phyloP scores from a whole-genome alignment of 2,888 invertebrate genomes.

The Panzeria rudis region DNA sequence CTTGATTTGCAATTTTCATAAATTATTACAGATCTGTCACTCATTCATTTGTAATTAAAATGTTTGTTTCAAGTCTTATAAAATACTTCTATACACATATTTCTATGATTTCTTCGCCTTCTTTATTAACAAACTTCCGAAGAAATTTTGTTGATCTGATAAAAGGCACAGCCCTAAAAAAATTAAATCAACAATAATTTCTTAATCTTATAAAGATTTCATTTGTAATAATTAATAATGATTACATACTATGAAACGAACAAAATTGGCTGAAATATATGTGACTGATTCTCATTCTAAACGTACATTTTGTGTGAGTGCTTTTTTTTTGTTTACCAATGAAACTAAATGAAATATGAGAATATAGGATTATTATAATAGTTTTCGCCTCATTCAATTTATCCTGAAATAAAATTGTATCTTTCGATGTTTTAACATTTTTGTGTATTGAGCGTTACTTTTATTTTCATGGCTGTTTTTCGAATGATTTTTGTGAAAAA shows the following conservation, averaged over 20 bases:
- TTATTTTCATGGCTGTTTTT: no score
- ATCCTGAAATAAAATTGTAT: no score
- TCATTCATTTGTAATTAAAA: neutral
- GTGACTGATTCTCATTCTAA: no score
- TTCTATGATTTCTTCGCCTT: slow-evolving; percentile 3
- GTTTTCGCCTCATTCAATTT: no score
- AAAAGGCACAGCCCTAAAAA: neutral
- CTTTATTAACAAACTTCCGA: slow-evolving; percentile 24
- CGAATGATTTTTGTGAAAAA: no score
- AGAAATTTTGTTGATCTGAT: slow-evolving; percentile 4
- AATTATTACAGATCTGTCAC: slow-evolving; percentile 8
- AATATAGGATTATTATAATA: no score
- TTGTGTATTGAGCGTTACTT: no score
- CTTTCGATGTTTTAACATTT: no score
- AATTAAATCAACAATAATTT: slow-evolving; percentile 9
- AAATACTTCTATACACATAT: neutral
- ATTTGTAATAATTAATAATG: slow-evolving; percentile 25
- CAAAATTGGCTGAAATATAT: slow-evolving; percentile 4
- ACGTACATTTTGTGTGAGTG: no score
- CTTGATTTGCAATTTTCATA: slow-evolving; percentile 7
- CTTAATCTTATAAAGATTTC: slow-evolving; percentile 36
- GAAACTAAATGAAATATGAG: no score
- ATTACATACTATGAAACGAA: neutral
- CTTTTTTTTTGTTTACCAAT: no score
- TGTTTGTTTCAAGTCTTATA: neutral